A percentile compares a stretch with the other conserved stretches of the same genome.
Conservation (phyloP, 2,797 vertebrate genomes). For the Amblyopsis hoosieri region DNA sequence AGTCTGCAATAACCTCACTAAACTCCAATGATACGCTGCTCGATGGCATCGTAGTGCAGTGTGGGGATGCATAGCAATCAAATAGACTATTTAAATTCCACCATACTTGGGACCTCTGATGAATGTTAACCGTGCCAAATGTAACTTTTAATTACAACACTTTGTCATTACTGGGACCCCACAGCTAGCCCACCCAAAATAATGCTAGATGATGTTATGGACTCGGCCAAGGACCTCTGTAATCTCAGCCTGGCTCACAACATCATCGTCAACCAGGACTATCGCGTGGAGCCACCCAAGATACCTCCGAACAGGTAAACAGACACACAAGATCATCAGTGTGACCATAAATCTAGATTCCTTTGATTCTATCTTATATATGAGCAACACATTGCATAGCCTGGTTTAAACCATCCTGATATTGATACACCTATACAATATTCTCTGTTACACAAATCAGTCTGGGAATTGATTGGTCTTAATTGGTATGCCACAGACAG, state of each 20-base stretch:
- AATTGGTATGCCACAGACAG: too few relatives aligned
- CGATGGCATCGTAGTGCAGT: not conserved
- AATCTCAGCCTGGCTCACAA: conserved; percentile 89
- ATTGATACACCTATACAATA: too few relatives aligned
- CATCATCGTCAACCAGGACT: conserved; percentile 86
- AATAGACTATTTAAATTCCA: too few relatives aligned
- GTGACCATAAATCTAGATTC: not conserved
- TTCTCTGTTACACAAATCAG: too few relatives aligned
- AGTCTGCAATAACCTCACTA: too few relatives aligned
- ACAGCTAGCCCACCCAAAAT: conserved; percentile 89
- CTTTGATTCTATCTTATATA: not conserved
- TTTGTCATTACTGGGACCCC: conserved; percentile 25
- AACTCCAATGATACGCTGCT: not conserved
- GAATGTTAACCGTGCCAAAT: too few relatives aligned
- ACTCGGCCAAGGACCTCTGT: conserved; percentile 83
- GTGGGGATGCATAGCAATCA: too few relatives aligned
- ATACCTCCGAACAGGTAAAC: conserved; percentile 84
- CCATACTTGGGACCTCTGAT: too few relatives aligned
- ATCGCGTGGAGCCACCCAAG: conserved; percentile 79
- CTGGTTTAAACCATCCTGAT: too few relatives aligned
- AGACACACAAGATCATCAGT: not conserved
- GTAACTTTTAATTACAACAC: not conserved
- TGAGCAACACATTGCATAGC: not conserved
- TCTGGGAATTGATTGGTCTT: too few relatives aligned
- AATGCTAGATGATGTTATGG: conserved; percentile 90